Evolutionary conservation across 2,888 invertebrate species (phyloP), one percentile per base, ranked within the genome.

Genomic region (Amblyjoppa fuscipennis): DNA sequence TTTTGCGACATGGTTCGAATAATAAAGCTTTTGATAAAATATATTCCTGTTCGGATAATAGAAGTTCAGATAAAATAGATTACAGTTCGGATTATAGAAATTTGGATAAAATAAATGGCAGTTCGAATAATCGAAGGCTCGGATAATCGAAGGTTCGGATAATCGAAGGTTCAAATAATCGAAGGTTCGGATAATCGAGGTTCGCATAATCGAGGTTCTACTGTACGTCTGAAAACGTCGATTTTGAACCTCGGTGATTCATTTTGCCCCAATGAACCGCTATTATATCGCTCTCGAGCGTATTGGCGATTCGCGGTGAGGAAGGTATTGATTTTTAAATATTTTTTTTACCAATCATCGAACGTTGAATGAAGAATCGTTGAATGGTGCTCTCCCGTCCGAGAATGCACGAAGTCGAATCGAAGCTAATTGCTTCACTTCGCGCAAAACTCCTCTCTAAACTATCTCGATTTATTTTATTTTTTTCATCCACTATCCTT

Each of bases 401-500:
- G 16, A 16, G 1, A 16, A 1, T 16, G 31, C 25, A 16, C 28
- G 31, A 64, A 28, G 64, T n/a, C 31, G 16, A n/a, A 64, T 64
- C 13, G 49, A 78, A 81, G 49, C 51, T 71, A 80, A 84, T 84
- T 66, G 76, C 49, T 77, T 51, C 76, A 73, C 81, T 77, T 68
- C 41, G 59, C 45, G 78, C 59, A 25, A 64, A 74, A 83, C 73
- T 71, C 71, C 59, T 79, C 45, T 31, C 6, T 25, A 13, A 38
- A 69, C 5, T 45, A 45, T 68, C 41, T 13, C 61, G 25, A 6
- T 59, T 3, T 59, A 9, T 7, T 6, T 13, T 16, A 49, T 51
- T 20, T 69, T 49, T 34, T 79, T 64, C 31, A 73, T 73, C 69
- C 25, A 25, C 78, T 13, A 64, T 78, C 45, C 61, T 20, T 61